These are phyloP conservation scores for Bambusicola thoracicus DNA, from an alignment of 2,113 vertebrate genomes.

Conservation along the genomic window DNA sequence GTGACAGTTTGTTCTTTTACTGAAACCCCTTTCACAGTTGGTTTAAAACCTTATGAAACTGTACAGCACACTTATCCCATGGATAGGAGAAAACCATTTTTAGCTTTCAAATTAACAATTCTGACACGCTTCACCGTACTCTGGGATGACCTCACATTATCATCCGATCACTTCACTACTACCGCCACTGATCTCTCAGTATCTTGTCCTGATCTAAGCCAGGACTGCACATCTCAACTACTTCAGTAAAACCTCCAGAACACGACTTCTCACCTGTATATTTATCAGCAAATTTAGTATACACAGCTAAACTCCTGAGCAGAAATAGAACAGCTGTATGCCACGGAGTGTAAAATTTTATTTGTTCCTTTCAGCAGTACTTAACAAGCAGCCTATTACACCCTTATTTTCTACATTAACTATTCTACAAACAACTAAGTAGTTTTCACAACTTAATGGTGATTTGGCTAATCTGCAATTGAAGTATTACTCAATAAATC, in stretches of 20 bases:
- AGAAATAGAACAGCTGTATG: background rate
- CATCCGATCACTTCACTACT: background rate
- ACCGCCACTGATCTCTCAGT: background rate
- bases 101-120: background rate
- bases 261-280: background rate
- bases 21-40: background rate
- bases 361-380: background rate
- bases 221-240: background rate
- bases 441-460: background rate
- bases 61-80: background rate
- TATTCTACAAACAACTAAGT: background rate
- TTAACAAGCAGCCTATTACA: background rate
- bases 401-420: background rate
- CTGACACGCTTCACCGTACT: background rate
- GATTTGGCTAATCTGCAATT: background rate
- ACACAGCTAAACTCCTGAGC: background rate
- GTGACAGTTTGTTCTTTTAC: background rate
- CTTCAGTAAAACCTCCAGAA: background rate
- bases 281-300: background rate
- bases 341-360: background rate
- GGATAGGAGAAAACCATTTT: background rate
- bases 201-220: background rate
- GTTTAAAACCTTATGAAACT: background rate
- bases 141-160: background rate
- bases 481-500: background rate